Evolutionary conservation across 64 coral and sea anemone species (phyloP), one percentile per base, ranked within the genome.

Genomic region (Pocillopora damicornis): DNA sequence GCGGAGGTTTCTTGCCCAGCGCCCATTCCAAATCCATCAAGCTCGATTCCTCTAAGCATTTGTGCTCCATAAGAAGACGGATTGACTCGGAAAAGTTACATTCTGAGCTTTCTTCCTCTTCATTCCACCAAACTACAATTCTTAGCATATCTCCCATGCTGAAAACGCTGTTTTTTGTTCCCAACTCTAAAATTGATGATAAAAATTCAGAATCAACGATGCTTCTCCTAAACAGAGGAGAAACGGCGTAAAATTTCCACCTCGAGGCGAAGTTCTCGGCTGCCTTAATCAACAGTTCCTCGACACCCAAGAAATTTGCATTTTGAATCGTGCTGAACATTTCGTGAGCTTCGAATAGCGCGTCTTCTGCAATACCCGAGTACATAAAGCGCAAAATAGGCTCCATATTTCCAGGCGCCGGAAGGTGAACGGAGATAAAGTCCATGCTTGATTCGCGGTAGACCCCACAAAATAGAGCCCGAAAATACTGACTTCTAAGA

Each of bases 261-360:
- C 76, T 89, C 38, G 82, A 65, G 15, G 97, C 97, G 86, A 99
- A 99, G 8, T 85, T 88, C n/a, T 78, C 63, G 0, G 95, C 93
- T 57, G 97, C 93, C 58, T 82, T 88, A 14, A 56, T 65, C 11
- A 88, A 25, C 34, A 99, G 63, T 66, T 95, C 84, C 13, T 95
- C 87, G 22, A 99, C 88, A 35, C 97, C 97, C 38, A 99, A 79
- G 61, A 92, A 99, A 80, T 88, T 89, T 13, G 82, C 83, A 61
- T 95, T 99, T 75, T 95, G 89, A 34, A 99, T 95, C n/a, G 83
- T 91, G 51, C 76, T 90, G 68, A 99, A 99, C 68, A 99, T 93
- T 80, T 95, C 91, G 25, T 89, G 76, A 10, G 89, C 83, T 79
- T 90, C 63, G 42, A 99, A 99, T 1, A 99, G 59, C 13, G 76